A percentile compares a stretch with the other conserved stretches of the same genome.
Evolutionary conservation across 2,888 invertebrate genomes (phyloP).

Genomic region (Alentia gelatinosa): DNA sequence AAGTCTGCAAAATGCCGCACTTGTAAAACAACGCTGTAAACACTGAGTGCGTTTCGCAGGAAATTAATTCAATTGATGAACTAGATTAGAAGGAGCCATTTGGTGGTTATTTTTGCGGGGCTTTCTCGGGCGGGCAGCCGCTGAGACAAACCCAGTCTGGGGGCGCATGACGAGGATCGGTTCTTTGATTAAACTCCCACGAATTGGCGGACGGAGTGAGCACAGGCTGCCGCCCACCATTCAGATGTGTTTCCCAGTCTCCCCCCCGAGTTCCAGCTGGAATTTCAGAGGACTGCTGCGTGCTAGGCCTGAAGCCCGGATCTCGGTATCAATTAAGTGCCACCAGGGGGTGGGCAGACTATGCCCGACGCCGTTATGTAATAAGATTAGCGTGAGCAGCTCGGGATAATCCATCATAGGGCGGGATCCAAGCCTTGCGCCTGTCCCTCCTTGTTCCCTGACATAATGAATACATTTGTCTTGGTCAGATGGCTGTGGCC

Average conservation of each 20-base stretch:
- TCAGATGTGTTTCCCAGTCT: not conserved
- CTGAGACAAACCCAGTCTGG: not conserved
- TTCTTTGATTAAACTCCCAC: constrained; percentile 21
- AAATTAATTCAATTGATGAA: constrained; percentile 2
- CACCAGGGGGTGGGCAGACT: not conserved
- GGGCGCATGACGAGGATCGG: not conserved
- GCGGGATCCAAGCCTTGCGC: not conserved
- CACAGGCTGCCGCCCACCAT: not conserved
- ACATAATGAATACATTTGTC: constrained; percentile 43
- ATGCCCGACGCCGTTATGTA: not conserved
- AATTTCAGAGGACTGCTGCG: not conserved
- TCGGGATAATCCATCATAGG: constrained; percentile 25
- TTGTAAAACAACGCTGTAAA: not conserved
- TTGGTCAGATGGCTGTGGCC: constrained; percentile 16
- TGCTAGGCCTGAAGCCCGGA: no score
- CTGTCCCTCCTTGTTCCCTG: not conserved
- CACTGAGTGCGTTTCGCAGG: not conserved
- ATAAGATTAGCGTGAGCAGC: constrained; percentile 11
- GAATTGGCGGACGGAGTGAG: not conserved
- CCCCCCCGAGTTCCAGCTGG: not conserved
- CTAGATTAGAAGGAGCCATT: not conserved
- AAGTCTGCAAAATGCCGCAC: not conserved
- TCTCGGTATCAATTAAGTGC: not conserved
- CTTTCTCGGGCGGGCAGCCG: not conserved
- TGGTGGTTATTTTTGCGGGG: not conserved